These are phyloP conservation scores for Nycticryphes semicollaris DNA, from an alignment of 2,113 vertebrate genomes.

Conservation along the genomic window DNA sequence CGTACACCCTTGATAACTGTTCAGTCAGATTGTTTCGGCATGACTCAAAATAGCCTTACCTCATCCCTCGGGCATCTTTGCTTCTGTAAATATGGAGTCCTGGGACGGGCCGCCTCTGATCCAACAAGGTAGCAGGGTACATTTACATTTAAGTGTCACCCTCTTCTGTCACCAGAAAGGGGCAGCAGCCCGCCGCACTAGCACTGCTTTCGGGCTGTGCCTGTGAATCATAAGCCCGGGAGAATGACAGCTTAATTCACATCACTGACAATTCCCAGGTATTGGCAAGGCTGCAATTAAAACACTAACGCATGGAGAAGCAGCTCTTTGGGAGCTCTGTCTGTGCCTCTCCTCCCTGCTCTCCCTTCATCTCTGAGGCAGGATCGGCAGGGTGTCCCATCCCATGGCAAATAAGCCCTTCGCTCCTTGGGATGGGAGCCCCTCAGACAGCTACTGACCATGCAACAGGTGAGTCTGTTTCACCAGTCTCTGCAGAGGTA, in stretches of 20 bases:
- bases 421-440: neutral
- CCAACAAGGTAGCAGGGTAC: neutral
- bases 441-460: neutral
- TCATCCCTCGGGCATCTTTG: neutral
- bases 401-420: neutral
- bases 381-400: neutral
- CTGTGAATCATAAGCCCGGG: neutral
- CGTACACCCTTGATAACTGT: fast-evolving
- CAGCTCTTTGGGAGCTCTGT: neutral
- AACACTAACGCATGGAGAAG: neutral
- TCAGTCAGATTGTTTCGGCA: fast-evolving
- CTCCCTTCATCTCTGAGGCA: no score
- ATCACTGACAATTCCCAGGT: neutral
- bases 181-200: slow-evolving; percentile 37
- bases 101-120: fast-evolving
- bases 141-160: neutral
- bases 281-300: neutral
- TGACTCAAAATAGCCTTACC: neutral
- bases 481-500: neutral
- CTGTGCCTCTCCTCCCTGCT: neutral
- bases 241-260: slow-evolving; percentile 6
- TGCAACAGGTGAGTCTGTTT: neutral
- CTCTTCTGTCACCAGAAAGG: neutral
- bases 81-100: fast-evolving
- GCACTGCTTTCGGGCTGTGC: neutral